These are phyloP conservation scores for Bombus haemorrhoidalis DNA, from an alignment of 1,140 invertebrate species.

Conservation along the genomic window DNA sequence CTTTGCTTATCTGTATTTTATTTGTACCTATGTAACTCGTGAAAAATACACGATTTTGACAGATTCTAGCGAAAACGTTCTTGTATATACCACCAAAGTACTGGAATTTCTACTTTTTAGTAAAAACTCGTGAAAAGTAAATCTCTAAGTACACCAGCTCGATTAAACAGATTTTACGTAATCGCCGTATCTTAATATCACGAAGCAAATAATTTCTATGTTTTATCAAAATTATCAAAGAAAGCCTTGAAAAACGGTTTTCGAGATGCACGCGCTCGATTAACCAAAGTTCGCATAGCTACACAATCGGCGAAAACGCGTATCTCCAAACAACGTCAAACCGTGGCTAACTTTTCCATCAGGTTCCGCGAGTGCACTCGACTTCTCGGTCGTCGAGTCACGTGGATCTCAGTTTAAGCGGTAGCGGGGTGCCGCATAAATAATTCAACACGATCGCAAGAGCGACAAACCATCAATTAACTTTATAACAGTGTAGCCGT, in stretches of 20 bases:
- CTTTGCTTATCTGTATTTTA: too few species aligned
- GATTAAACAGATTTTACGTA: too few species aligned
- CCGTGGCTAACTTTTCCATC: not conserved
- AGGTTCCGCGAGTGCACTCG: too few species aligned
- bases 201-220: not conserved
- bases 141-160: not conserved
- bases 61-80: too few species aligned
- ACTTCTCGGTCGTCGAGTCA: not conserved
- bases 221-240: not conserved
- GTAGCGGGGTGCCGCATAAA: not conserved
- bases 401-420: not conserved
- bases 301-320: not conserved
- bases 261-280: not conserved
- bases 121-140: too few species aligned
- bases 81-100: too few species aligned
- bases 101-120: too few species aligned
- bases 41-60: too few species aligned
- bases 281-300: not conserved
- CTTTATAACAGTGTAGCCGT: not conserved
- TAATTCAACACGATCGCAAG: not conserved
- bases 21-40: too few species aligned
- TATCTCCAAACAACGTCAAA: not conserved
- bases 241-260: not conserved
- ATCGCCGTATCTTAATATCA: not conserved
- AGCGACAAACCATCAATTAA: slow-evolving; percentile 22